A percentile compares a stretch with the other conserved stretches of the same genome.
Conservation (phyloP, 2,113 vertebrate genomes). For the Poeciliopsis occidentalis region DNA sequence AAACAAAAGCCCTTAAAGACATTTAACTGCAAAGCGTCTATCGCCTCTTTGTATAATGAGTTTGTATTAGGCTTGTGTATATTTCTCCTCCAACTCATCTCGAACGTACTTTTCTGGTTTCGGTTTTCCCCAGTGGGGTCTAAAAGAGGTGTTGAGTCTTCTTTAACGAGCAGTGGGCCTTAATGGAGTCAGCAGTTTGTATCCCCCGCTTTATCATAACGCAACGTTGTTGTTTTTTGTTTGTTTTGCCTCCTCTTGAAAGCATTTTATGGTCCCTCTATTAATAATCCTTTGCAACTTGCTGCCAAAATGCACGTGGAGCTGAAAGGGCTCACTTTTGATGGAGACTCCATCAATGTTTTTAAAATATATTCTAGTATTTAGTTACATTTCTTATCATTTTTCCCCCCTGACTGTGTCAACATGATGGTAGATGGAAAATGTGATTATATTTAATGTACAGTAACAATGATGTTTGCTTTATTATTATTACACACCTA, state of each 20-base stretch:
- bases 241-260: constrained; percentile 12
- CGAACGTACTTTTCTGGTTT: not conserved
- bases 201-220: constrained; percentile 33
- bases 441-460: constrained; percentile 16
- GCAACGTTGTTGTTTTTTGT: constrained; percentile 23
- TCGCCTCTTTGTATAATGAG: constrained; percentile 11
- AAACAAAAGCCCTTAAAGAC: constrained; percentile 18
- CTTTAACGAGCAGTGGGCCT: constrained; percentile 48
- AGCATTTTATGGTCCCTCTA: constrained; percentile 27
- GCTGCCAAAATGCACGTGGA: not conserved
- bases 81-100: constrained; percentile 1
- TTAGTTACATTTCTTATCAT: constrained; percentile 40
- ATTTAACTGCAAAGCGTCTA: constrained; percentile 23
- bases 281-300: constrained; percentile 40
- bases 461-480: not conserved
- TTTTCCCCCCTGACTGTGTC: not conserved
- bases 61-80: constrained; percentile 29
- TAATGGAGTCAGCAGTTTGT: constrained; percentile 39
- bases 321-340: constrained; percentile 10
- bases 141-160: constrained; percentile 23
- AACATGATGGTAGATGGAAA: constrained; percentile 11
- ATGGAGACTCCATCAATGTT: constrained; percentile 59
- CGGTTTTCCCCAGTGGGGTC: constrained; percentile 18
- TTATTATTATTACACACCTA: not conserved
- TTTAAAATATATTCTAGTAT: constrained; percentile 60